A percentile compares a stretch with the other conserved stretches of the same genome.
These are phyloP conservation scores for Phrynocephalus vlangalii DNA, from an alignment of 2,797 vertebrate genomes.

Conservation along the genomic window DNA sequence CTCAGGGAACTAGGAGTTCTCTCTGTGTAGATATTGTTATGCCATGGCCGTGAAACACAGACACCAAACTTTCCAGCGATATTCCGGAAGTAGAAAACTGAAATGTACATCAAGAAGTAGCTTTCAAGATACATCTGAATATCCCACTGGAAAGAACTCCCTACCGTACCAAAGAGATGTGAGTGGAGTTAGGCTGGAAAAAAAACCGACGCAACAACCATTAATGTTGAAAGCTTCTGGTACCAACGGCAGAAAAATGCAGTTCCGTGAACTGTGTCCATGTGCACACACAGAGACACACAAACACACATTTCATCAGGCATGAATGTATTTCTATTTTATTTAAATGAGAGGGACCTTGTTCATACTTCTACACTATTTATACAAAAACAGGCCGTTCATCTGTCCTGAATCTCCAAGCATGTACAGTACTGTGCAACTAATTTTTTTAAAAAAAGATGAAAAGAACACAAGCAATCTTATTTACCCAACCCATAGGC, in stretches of 20 bases:
- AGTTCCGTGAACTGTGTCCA: not conserved
- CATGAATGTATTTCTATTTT: not conserved
- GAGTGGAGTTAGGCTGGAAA: not conserved
- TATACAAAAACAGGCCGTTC: too few relatives aligned
- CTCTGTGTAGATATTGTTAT: slow-evolving; percentile 2
- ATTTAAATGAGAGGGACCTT: not conserved
- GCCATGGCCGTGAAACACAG: not conserved
- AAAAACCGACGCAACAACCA: not conserved
- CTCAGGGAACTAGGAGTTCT: too few relatives aligned
- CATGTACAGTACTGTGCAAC: too few relatives aligned
- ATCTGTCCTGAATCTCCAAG: too few relatives aligned
- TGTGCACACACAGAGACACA: not conserved
- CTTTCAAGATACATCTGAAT: slow-evolving; percentile 39
- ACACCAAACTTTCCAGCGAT: slow-evolving; percentile 14
- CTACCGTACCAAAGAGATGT: slow-evolving; percentile 29
- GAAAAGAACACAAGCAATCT: too few relatives aligned
- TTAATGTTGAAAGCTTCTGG: not conserved
- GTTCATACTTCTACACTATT: too few relatives aligned
- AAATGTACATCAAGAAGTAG: slow-evolving; percentile 21
- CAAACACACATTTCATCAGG: too few relatives aligned
- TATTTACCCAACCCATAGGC: too few relatives aligned
- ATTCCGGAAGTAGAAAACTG: slow-evolving; percentile 8
- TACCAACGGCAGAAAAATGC: not conserved
- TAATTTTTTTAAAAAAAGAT: too few relatives aligned
- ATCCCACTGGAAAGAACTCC: slow-evolving; percentile 37